These are phyloP conservation scores for Rotaria socialis DNA, from an alignment of 2,888 invertebrate genomes.

Conservation along the genomic window DNA sequence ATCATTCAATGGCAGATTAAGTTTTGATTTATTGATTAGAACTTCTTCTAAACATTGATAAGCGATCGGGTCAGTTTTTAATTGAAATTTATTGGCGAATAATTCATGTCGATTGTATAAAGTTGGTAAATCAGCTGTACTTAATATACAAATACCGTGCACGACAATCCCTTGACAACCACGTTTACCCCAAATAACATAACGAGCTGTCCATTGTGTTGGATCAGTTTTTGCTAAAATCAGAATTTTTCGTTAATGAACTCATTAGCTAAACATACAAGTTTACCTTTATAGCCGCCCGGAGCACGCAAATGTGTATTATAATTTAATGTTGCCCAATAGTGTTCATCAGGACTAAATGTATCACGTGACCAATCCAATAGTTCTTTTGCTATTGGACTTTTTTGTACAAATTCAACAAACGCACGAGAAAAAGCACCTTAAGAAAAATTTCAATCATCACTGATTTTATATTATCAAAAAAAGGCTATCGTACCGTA, in stretches of 20 bases:
- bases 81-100: conserved; percentile 43
- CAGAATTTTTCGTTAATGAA: neutral
- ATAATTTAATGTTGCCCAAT: conserved; percentile 47
- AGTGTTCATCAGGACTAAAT: conserved; percentile 54
- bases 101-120: conserved; percentile 38
- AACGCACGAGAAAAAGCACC: conserved; percentile 51
- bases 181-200: neutral
- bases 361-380: conserved; percentile 53
- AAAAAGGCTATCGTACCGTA: conserved; percentile 20
- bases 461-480: neutral
- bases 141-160: conserved; percentile 41
- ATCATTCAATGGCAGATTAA: neutral
- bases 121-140: conserved; percentile 38
- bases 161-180: neutral
- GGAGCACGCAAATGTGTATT: conserved; percentile 43
- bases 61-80: conserved; percentile 36
- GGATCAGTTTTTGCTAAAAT: neutral
- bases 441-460: neutral
- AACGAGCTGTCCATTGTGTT: neutral
- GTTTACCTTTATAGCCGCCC: conserved; percentile 38
- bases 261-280: no score
- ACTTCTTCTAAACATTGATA: conserved; percentile 46
- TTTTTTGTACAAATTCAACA: conserved; percentile 51
- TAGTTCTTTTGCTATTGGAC: conserved; percentile 50
- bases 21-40: neutral